A percentile compares a stretch with the other conserved stretches of the same genome.
Evolutionary conservation across 2,113 vertebrate species (phyloP).

Genomic region (Vireo altiloquus): DNA sequence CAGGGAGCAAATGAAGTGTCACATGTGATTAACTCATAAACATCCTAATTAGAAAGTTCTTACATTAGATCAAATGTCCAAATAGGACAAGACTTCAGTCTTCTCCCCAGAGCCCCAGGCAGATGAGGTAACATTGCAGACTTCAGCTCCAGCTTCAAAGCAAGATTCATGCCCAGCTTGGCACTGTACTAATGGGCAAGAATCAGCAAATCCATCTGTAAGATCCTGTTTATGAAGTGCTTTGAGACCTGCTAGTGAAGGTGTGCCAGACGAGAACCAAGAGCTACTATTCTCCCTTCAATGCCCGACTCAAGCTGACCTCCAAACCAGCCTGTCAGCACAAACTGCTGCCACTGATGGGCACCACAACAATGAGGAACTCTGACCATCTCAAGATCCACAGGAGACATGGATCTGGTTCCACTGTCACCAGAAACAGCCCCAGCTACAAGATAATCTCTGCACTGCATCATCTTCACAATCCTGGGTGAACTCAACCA

Average conservation of each 20-base stretch:
- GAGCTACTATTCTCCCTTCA: fast-evolving
- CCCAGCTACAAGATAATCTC: not conserved
- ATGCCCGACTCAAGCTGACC: fast-evolving
- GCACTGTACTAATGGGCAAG: not conserved
- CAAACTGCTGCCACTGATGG: not conserved
- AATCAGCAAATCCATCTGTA: not conserved
- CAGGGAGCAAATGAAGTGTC: not conserved
- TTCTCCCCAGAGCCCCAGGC: not conserved
- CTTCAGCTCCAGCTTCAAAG: not conserved
- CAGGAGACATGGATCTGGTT: not conserved
- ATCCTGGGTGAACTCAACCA: not conserved
- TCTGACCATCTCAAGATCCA: not conserved
- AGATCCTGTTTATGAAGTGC: not conserved
- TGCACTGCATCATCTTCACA: fast-evolving
- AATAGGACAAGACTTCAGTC: not conserved
- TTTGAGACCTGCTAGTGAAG: not conserved
- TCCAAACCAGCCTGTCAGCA: not conserved
- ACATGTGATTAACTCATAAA: slow-evolving; percentile 8
- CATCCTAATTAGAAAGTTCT: slow-evolving; percentile 12
- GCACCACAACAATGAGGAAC: not conserved
- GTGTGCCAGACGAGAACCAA: not conserved
- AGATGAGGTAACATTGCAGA: not conserved
- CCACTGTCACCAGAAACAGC: not conserved
- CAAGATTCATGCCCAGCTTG: not conserved
- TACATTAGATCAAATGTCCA: not conserved